Conservation (phyloP, 1,140 invertebrate species). For the Sitodiplosis mosellana region DNA sequence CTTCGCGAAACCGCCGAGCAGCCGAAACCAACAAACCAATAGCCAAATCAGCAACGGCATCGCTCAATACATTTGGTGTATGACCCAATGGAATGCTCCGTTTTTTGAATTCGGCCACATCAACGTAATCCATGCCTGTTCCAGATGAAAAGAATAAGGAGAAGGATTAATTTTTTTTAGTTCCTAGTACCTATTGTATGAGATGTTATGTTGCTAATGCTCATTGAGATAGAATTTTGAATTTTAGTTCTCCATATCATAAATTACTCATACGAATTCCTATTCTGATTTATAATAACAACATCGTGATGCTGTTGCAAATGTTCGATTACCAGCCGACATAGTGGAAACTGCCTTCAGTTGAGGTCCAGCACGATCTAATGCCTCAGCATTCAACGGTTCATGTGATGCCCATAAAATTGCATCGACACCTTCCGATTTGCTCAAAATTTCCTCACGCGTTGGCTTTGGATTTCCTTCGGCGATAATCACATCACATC, state of each 20-base stretch:
- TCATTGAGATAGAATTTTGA: too few relatives aligned
- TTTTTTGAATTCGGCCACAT: slow-evolving; percentile 40
- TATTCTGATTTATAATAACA: too few relatives aligned
- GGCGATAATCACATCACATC: slow-evolving; percentile 18
- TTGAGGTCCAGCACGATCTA: slow-evolving; percentile 43
- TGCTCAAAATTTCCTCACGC: slow-evolving; percentile 34
- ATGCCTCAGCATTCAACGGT: slow-evolving; percentile 45
- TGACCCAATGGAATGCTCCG: slow-evolving; percentile 52
- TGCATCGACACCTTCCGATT: slow-evolving; percentile 41
- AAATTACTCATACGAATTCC: too few relatives aligned
- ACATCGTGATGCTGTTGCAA: too few relatives aligned
- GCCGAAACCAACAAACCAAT: slow-evolving; percentile 56
- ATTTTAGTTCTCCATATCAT: too few relatives aligned
- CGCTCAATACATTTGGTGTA: slow-evolving; percentile 60
- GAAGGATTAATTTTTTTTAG: too few relatives aligned
- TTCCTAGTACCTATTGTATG: too few relatives aligned
- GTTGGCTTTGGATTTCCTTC: slow-evolving; percentile 15
- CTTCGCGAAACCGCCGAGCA: slow-evolving; percentile 54
- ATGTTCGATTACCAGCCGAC: too few relatives aligned
- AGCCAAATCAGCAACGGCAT: slow-evolving; percentile 67
- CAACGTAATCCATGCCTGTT: slow-evolving; percentile 62
- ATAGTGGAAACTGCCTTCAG: slow-evolving; percentile 76
- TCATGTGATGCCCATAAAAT: slow-evolving; percentile 54
- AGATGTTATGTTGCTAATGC: too few relatives aligned
- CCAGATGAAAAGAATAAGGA: too few relatives aligned